Conservation (phyloP, 2,888 invertebrate genomes). For the Opisthograptis luteolata region DNA sequence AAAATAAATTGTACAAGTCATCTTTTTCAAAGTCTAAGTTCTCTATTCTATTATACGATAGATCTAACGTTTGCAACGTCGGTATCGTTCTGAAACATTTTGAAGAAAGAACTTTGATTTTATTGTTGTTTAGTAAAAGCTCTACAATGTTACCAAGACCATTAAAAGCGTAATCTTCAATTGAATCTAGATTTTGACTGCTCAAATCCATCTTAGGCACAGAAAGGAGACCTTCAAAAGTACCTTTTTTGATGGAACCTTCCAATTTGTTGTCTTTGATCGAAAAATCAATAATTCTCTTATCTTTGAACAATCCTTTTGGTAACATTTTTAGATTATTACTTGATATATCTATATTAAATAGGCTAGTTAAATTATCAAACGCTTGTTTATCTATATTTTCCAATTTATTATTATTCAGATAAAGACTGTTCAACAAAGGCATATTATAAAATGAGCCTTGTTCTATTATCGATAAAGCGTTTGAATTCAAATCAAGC, state of each 20-base stretch:
- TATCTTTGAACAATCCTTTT: constrained; percentile 54
- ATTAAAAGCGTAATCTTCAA: constrained; percentile 61
- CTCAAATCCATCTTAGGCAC: constrained; percentile 53
- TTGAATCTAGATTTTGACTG: constrained; percentile 48
- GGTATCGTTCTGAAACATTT: constrained; percentile 52
- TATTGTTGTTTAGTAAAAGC: constrained; percentile 59
- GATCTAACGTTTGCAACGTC: constrained; percentile 50
- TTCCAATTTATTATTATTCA: constrained; percentile 55
- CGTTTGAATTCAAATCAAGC: constrained; percentile 55
- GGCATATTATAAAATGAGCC: constrained; percentile 45
- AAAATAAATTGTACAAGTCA: constrained; percentile 51
- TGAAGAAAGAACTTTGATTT: constrained; percentile 45
- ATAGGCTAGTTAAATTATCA: constrained; percentile 37
- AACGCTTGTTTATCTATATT: constrained; percentile 47
- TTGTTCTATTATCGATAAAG: constrained; percentile 46
- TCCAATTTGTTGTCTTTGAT: constrained; percentile 52
- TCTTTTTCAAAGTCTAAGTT: constrained; percentile 55
- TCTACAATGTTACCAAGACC: constrained; percentile 47
- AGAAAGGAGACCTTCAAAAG: constrained; percentile 56
- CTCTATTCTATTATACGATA: constrained; percentile 59
- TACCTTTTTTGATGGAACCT: constrained; percentile 54
- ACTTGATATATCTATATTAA: constrained; percentile 50
- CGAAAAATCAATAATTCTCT: constrained; percentile 49
- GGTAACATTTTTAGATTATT: constrained; percentile 57
- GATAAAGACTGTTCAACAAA: constrained; percentile 44